Base-by-base conservation (phyloP, 2,888 invertebrate species). In the Lycaena phlaeas region DNA sequence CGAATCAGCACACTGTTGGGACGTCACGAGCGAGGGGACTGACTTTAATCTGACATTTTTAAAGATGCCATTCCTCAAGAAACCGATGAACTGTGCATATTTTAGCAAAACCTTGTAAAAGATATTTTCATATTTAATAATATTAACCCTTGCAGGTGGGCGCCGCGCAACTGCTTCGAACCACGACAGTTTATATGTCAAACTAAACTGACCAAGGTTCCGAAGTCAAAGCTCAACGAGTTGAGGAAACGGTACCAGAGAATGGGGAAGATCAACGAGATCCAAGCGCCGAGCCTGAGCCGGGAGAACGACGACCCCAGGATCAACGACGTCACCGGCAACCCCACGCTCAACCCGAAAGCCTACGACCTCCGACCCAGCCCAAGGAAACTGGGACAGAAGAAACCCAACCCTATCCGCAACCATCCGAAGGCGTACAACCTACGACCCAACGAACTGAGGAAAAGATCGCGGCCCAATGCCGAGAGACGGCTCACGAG, bases 171-270 rank as follows among this genome's bases (percentile, higher is more conserved):
- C 58, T 93, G 93, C 71, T 64, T 88, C 43, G 86, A 89, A 46
- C 69, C 75, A 9, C 89, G 88, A 46, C 87, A 89, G 59, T 92
- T 85, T 75, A 88, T 93, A 59, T 93, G 93, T 68, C 91, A 92
- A 64, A 87, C 87, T 10, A 87, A 86, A 57, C 70, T 89, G 3
- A 79, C 68, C 40, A 86, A 85, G 46, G 74, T 87, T 2, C 65
- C 76, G 18, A 84, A 78, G 46, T 60, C 76, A 11, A 86, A 76
- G 42, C 68, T 84, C 43, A 85, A 84, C 46, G 82, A 81, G 11
- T 54, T 85, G 1, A 64, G 69, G 36, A 59, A 68, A 11, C 84
- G 86, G 36, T 87, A 85, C 72, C 78, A 81, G 48, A 68, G 73
- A 4, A 82, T 81, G 70, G 86, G 86, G 42, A 66, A 68, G 45